Evolutionary conservation across 2,888 invertebrate genomes (phyloP).

Genomic region (Cosmia trapezina): DNA sequence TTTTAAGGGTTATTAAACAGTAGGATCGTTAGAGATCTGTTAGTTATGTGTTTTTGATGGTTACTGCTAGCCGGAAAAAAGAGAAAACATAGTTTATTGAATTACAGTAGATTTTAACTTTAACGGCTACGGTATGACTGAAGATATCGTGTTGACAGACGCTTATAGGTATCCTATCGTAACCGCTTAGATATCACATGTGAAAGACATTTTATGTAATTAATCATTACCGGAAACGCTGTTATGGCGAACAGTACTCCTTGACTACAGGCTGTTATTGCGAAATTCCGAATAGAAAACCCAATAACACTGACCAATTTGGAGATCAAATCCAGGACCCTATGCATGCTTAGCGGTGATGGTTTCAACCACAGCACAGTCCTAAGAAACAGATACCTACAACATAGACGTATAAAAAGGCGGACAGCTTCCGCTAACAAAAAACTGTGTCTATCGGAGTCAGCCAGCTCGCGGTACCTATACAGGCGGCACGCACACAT

Average conservation of each 20-base stretch:
- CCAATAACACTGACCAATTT: neutral
- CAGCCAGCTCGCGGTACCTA: no score
- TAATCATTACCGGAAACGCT: no score
- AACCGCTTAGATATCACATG: no score
- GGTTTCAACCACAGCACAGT: neutral
- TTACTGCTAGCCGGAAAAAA: neutral
- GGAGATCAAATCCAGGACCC: neutral
- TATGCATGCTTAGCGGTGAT: neutral
- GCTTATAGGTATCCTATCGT: no score
- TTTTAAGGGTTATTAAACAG: constrained; percentile 42
- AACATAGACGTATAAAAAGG: no score
- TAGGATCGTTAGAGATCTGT: neutral
- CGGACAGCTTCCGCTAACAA: no score
- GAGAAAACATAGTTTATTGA: neutral
- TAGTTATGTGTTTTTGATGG: constrained; percentile 35
- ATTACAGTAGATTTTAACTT: neutral
- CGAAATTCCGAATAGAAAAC: neutral
- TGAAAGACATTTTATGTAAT: no score
- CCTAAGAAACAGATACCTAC: no score
- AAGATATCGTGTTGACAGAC: neutral
- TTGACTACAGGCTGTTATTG: no score
- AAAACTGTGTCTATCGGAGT: no score
- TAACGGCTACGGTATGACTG: neutral
- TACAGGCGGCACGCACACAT: no score
- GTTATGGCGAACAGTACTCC: no score